Evolutionary conservation across 2,797 vertebrate genomes (phyloP), one percentile per base, ranked within the genome.

Genomic region (Sarcoramphus papa): DNA sequence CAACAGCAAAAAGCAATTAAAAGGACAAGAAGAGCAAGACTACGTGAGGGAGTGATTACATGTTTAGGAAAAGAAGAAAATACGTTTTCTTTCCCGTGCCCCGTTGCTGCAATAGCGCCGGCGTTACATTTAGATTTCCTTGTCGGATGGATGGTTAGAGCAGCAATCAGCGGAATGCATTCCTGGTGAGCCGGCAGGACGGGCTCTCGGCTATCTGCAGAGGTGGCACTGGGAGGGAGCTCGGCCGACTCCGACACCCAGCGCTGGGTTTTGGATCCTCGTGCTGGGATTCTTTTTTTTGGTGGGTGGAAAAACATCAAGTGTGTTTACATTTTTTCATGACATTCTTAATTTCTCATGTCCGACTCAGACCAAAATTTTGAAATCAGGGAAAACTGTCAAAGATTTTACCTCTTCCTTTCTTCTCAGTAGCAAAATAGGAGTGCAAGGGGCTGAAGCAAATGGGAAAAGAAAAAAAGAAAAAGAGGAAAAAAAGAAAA

Each of bases 211-310:
- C 78, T 43, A 30, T 27, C 48, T 30, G 53, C 64, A 40, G 68
- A n/a, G 72, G 50, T 10, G 1, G 40, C 25, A 5, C 54, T 8
- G 56, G 37, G 14, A 25, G 28, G 37, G 59, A 37, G 20, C 40
- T 57, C 3, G 1, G 40, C 43, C 2, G 0, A 10, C 56, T 4
- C n/a, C 1, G 0, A 25, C 35, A 50, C 53, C 41, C 69, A 14
- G 50, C 0, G 0, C 47, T 31, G 73, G 18, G 6, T 30, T 18
- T 28, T 31, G 57, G 72, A 45, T 60, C 45, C 45, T 30, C 7
- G 2, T 6, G 6, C 76, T 31, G 25, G 2, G 45, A 57, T 48
- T 51, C 53, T 33, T 10, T 85, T 33, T 59, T 33, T 19, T 17
- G 9, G 43, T 59, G 50, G 54, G 81, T 73, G 60, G 70, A 69